Conservation (phyloP, 2,888 invertebrate genomes). For the Conistra vaccinii region DNA sequence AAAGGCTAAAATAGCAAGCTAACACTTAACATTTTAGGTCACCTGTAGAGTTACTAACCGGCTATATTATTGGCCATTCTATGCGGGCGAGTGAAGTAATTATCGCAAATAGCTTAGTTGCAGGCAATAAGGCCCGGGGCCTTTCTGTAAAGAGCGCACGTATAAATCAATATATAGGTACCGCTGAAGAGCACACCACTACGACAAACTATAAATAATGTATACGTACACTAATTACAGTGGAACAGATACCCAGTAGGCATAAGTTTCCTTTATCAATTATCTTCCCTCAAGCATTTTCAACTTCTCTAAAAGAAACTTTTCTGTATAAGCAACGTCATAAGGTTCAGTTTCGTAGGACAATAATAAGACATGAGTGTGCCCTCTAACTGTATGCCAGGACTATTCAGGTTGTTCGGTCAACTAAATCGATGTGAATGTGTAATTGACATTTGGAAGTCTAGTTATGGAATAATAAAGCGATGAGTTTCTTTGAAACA, state of each 20-base stretch:
- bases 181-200: slow-evolving; percentile 72
- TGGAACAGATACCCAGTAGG: slow-evolving; percentile 79
- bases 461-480: slow-evolving; percentile 13
- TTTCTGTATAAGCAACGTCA: slow-evolving; percentile 41
- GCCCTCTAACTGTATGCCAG: slow-evolving; percentile 58
- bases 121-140: slow-evolving; percentile 71
- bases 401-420: slow-evolving; percentile 58
- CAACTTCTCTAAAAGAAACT: slow-evolving; percentile 52
- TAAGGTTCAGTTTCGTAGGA: slow-evolving; percentile 50
- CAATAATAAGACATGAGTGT: slow-evolving; percentile 42
- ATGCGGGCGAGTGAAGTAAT: slow-evolving; percentile 77
- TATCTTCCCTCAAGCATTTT: slow-evolving; percentile 69
- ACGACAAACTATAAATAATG: slow-evolving; percentile 77
- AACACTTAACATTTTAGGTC: slow-evolving; percentile 60
- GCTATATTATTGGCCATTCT: slow-evolving; percentile 72
- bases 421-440: slow-evolving; percentile 61
- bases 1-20: slow-evolving; percentile 26
- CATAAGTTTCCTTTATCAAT: slow-evolving; percentile 77
- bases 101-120: slow-evolving; percentile 83
- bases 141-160: slow-evolving; percentile 73
- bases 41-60: slow-evolving; percentile 52
- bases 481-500: slow-evolving; percentile 1
- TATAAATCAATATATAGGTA: slow-evolving; percentile 86
- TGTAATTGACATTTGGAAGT: slow-evolving; percentile 47
- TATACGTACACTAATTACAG: slow-evolving; percentile 77